phyloP scores from a whole-genome alignment of 1,140 invertebrate species.

The Bombus picipes region DNA sequence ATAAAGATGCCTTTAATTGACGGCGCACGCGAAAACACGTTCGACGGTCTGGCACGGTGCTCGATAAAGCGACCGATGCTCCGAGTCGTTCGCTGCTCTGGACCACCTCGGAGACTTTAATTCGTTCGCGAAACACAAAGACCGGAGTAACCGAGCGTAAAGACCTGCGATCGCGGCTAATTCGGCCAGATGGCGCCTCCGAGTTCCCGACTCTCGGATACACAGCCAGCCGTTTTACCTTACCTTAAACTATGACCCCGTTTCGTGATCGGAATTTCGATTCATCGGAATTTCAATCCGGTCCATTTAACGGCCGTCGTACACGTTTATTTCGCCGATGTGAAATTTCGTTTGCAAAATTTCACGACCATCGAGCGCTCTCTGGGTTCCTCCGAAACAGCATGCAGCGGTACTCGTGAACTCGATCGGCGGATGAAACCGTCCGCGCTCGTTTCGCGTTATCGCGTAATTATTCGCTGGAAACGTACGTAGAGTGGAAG shows the following conservation, averaged over 20 bases:
- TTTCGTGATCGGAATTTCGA: no score
- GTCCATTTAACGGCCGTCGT: no score
- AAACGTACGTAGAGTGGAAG: background rate
- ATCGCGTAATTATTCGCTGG: background rate
- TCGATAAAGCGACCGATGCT: conserved; percentile 69
- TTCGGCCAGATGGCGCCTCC: conserved; percentile 16
- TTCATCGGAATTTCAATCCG: no score
- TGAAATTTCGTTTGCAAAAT: background rate
- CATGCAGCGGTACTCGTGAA: background rate
- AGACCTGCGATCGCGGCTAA: background rate
- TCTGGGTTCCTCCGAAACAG: background rate
- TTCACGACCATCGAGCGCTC: background rate
- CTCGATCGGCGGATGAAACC: background rate
- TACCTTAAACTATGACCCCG: no score
- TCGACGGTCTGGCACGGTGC: conserved; percentile 60
- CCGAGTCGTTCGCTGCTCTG: background rate
- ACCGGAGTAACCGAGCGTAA: conserved; percentile 27
- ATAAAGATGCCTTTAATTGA: conserved; percentile 82
- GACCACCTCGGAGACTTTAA: conserved; percentile 57
- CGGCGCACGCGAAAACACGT: conserved; percentile 80
- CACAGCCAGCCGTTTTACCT: no score
- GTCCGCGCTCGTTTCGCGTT: no score
- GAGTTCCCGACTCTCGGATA: no score
- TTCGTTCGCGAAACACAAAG: conserved; percentile 36
- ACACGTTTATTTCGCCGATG: background rate